These are phyloP conservation scores for Nicator chloris DNA, from an alignment of 2,113 vertebrate genomes.

Conservation along the genomic window DNA sequence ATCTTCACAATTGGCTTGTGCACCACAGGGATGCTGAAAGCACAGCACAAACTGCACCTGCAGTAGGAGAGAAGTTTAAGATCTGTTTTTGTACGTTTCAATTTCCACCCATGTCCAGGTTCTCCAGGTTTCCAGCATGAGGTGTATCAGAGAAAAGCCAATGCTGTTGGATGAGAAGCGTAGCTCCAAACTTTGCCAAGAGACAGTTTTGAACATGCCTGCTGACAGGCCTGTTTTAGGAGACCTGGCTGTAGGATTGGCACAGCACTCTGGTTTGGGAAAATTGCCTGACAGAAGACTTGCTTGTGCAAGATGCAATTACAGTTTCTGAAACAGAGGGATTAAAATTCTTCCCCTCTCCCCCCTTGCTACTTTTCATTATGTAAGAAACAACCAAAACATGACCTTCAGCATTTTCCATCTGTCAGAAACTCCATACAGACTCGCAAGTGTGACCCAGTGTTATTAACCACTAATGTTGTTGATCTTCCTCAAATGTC, in stretches of 20 bases:
- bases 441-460: not conserved
- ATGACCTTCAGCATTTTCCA: not conserved
- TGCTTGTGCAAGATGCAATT: not conserved
- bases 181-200: not conserved
- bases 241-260: not conserved
- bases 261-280: not conserved
- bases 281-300: not conserved
- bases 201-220: not conserved
- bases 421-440: not conserved
- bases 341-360: constrained; percentile 41
- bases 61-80: not conserved
- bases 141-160: not conserved
- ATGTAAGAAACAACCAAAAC: constrained; percentile 4
- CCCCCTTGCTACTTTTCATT: not conserved
- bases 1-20: not conserved
- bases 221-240: constrained; percentile 2
- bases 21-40: not conserved
- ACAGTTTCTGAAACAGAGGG: not conserved
- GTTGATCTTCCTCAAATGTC: not conserved
- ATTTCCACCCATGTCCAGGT: not conserved
- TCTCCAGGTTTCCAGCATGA: not conserved
- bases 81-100: not conserved
- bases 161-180: not conserved
- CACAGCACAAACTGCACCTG: not conserved
- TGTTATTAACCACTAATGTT: not conserved